Base-by-base conservation (phyloP, 1,140 invertebrate species). In the Ctenoplectra terminalis region DNA sequence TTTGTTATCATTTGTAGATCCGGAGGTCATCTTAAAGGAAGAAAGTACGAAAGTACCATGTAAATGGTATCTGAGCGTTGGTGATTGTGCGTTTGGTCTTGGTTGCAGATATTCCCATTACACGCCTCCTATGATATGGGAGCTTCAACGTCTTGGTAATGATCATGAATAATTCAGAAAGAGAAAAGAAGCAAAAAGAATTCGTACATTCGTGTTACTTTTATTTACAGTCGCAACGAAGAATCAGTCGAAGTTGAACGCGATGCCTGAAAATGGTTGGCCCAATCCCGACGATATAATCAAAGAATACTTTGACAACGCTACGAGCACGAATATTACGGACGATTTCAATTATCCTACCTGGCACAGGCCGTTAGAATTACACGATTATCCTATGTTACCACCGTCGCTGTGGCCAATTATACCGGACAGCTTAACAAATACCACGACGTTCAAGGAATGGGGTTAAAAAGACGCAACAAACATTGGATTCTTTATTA, bases 81-180 rank as follows among this genome's bases (percentile, higher is more conserved):
- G 95, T n/a, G 90, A 94, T 34, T 96, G 96, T 87, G 89, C 93
- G 34, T 96, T 96, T 93, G 95, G 95, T 20, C 89, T 90, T 17
- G 94, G 94, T 70, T 96, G 96, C 82, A 94, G 94, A 89, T 96
- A 94, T 88, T 95, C 95, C 8, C 96, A 96, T 91, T 96, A 95
- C 75, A 94, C 94, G 15, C 93, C 90, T 54, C 92, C 94, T 58
- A 92, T 95, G 91, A 90, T 96, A 46, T 93, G 94, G 89, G 87
- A 94, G 66, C 88, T 96, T 23, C 93, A 94, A 88, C 88, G 93
- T 82, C 90, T 95, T 87, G 94, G 95, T 96, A 94, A 92, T 69
- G 0, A 52, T 46, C 50, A 17, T n/a, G n/a, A 60, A 58, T 20
- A 46, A 37, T 54, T 50, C 26, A 20, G 50, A 43, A n/a, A n/a